Evolutionary conservation across 1,140 invertebrate genomes (phyloP).

Genomic region (Ceratina japonica): DNA sequence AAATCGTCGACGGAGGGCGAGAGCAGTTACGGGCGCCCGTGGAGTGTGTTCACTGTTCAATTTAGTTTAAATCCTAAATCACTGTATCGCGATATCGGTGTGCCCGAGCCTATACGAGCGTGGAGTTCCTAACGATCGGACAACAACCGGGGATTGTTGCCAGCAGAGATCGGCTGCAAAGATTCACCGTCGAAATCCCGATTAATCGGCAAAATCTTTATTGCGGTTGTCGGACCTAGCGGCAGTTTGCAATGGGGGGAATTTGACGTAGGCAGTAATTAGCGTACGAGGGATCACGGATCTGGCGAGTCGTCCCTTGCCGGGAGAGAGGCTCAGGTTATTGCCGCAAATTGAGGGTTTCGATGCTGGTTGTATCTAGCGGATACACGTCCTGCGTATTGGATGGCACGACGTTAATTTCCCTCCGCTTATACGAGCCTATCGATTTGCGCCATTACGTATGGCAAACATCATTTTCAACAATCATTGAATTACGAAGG

Average conservation of each 20-base stretch:
- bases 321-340: conserved; percentile 19
- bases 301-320: conserved; percentile 27
- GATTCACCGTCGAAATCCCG: conserved; percentile 13
- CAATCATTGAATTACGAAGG: conserved; percentile 38
- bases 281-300: conserved; percentile 34
- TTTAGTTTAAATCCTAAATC: no score
- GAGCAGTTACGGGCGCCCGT: no score
- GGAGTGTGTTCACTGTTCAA: no score
- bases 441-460: conserved; percentile 44
- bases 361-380: conserved; percentile 45
- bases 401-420: conserved; percentile 50
- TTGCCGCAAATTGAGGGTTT: conserved; percentile 51
- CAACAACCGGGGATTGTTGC: neutral
- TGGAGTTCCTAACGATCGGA: neutral
- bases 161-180: neutral
- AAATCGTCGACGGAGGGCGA: no score
- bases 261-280: conserved; percentile 48
- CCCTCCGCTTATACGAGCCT: conserved; percentile 43
- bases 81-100: neutral
- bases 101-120: neutral
- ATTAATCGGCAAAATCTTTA: conserved; percentile 48
- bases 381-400: conserved; percentile 39
- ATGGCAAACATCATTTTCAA: conserved; percentile 50
- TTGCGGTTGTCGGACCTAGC: conserved; percentile 28
- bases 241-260: conserved; percentile 42